A percentile compares a stretch with the other conserved stretches of the same genome.
These are phyloP conservation scores for Dexiosoma caninum DNA, from an alignment of 2,888 invertebrate species.

Conservation along the genomic window DNA sequence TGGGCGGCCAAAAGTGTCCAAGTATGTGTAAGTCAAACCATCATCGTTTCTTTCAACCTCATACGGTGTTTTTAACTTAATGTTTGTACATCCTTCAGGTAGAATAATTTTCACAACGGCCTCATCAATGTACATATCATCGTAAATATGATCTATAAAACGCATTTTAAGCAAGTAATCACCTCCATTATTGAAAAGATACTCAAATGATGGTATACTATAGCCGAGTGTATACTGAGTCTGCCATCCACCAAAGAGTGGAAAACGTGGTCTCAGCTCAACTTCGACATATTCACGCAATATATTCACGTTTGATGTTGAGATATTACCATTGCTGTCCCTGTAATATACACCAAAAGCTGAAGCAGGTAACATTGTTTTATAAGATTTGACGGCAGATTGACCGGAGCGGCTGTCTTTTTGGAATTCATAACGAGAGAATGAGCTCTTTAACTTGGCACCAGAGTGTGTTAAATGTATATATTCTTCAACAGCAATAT, in stretches of 20 bases:
- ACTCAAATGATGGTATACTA: conserved; percentile 98
- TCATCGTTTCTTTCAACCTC: conserved; percentile 86
- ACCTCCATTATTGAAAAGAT: conserved; percentile 88
- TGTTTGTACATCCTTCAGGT: conserved; percentile 93
- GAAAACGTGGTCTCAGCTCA: conserved; percentile 97
- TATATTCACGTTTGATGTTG: conserved; percentile 94
- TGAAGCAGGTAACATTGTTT: conserved; percentile 89
- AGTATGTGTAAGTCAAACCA: conserved; percentile 91
- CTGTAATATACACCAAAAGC: conserved; percentile 96
- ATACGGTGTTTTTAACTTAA: conserved; percentile 90
- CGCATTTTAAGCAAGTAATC: conserved; percentile 94
- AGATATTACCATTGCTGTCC: conserved; percentile 99
- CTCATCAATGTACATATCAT: conserved; percentile 97
- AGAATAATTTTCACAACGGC: conserved; percentile 91
- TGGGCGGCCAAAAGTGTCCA: conserved; percentile 95
- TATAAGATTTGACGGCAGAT: conserved; percentile 94
- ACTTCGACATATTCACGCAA: conserved; percentile 95
- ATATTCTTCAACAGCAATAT: conserved; percentile 97
- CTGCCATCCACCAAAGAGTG: conserved; percentile 99
- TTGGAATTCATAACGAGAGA: conserved; percentile 98
- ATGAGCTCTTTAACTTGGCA: conserved; percentile 93
- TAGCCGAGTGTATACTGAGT: conserved; percentile 98
- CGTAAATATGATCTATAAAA: conserved; percentile 96
- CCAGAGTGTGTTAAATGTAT: conserved; percentile 95
- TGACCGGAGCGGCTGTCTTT: conserved; percentile 92